These are phyloP conservation scores for Puffinus mauretanicus DNA, from an alignment of 2,113 vertebrate genomes.

Conservation along the genomic window DNA sequence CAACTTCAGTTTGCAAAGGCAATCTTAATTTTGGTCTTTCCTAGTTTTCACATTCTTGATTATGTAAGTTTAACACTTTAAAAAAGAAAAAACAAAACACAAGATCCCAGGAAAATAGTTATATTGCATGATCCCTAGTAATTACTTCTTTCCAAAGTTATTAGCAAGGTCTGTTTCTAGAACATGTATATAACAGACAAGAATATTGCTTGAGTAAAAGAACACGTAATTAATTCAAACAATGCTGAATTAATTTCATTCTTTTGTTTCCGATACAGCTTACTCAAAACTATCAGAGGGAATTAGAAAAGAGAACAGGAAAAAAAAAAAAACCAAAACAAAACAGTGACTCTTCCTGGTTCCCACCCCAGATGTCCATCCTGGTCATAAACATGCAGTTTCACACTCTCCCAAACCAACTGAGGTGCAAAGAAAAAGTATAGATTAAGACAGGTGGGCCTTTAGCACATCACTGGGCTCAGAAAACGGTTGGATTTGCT, in stretches of 20 bases:
- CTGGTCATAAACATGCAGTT: not conserved
- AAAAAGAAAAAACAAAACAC: not conserved
- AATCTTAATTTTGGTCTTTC: not conserved
- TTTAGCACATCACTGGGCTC: not conserved
- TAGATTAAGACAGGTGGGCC: not conserved
- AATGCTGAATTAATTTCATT: not conserved
- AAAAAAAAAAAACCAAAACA: not conserved
- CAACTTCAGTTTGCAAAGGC: not conserved
- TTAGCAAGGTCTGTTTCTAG: not conserved
- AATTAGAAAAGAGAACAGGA: not conserved
- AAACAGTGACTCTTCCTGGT: not conserved
- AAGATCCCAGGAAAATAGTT: not conserved
- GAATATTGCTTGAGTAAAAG: not conserved
- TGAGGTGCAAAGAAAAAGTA: not conserved
- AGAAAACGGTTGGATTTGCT: not conserved
- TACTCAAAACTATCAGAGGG: not conserved
- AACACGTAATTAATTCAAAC: not conserved
- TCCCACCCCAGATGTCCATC: not conserved
- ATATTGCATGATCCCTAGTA: not conserved
- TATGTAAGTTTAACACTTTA: not conserved
- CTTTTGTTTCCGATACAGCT: not conserved
- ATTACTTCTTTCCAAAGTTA: not conserved
- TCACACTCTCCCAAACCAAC: not conserved
- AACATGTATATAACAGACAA: not conserved
- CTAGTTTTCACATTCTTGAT: not conserved